Conservation (phyloP, 2,888 invertebrate species). For the Dermolepida albohirtum region DNA sequence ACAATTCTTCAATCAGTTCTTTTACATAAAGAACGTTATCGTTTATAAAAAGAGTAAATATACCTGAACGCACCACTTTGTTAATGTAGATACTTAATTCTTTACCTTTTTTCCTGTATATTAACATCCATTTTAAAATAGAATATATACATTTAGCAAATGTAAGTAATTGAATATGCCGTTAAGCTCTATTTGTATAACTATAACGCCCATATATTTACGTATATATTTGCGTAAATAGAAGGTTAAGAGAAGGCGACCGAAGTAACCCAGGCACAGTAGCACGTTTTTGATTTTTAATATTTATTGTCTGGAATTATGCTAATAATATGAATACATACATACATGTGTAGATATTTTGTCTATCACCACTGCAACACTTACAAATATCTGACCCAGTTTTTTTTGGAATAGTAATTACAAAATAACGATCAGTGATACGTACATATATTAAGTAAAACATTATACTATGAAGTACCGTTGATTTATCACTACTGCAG, state of each 20-base stretch:
- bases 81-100: no score
- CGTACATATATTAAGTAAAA: no score
- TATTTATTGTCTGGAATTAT: slow-evolving; percentile 2
- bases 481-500: no score
- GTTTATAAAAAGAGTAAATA: no score
- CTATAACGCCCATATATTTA: not conserved
- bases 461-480: no score
- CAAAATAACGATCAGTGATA: no score
- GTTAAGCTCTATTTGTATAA: not conserved
- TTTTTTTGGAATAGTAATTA: no score
- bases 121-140: not conserved
- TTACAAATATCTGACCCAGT: no score
- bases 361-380: no score
- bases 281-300: slow-evolving; percentile 3
- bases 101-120: not conserved
- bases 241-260: slow-evolving; percentile 32
- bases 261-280: slow-evolving; percentile 21
- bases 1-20: no score
- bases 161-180: not conserved
- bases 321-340: slow-evolving; percentile 27
- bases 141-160: not conserved
- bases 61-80: no score
- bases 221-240: slow-evolving; percentile 10
- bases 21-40: no score
- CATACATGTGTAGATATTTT: not conserved